Percentiles rank a stretch among this genome's conserved stretches.
Conservation (phyloP, 1,140 invertebrate species). For the Drosophila funebris region DNA sequence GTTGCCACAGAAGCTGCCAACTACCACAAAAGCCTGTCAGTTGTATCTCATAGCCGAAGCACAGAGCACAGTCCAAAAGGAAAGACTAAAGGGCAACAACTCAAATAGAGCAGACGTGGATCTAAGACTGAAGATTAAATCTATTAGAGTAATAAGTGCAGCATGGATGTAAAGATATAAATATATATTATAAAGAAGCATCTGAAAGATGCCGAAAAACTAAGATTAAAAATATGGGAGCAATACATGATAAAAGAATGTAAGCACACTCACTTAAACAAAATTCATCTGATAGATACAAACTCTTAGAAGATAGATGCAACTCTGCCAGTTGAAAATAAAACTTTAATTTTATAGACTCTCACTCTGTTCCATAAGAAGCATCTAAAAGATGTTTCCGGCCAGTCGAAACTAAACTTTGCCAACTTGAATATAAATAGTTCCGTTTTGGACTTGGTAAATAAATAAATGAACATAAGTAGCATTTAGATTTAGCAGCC, state of each 20-base stretch:
- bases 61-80: background rate
- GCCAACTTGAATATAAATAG: background rate
- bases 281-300: too few relatives aligned
- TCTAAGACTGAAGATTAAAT: constrained; percentile 8
- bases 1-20: constrained; percentile 44
- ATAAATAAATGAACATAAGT: background rate
- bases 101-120: background rate
- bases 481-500: background rate
- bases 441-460: background rate
- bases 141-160: constrained; percentile 6
- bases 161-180: background rate
- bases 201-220: too few relatives aligned
- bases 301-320: too few relatives aligned
- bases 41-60: background rate
- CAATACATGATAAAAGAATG: too few relatives aligned
- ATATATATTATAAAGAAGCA: background rate
- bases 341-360: too few relatives aligned
- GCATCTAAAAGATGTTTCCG: too few relatives aligned
- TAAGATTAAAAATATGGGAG: background rate
- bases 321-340: too few relatives aligned
- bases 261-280: too few relatives aligned
- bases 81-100: background rate
- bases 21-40: constrained; percentile 48
- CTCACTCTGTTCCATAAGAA: too few relatives aligned
- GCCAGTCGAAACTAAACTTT: too few relatives aligned